phyloP scores from a whole-genome alignment of 2,888 invertebrate genomes.

The Drosophila borealis region DNA sequence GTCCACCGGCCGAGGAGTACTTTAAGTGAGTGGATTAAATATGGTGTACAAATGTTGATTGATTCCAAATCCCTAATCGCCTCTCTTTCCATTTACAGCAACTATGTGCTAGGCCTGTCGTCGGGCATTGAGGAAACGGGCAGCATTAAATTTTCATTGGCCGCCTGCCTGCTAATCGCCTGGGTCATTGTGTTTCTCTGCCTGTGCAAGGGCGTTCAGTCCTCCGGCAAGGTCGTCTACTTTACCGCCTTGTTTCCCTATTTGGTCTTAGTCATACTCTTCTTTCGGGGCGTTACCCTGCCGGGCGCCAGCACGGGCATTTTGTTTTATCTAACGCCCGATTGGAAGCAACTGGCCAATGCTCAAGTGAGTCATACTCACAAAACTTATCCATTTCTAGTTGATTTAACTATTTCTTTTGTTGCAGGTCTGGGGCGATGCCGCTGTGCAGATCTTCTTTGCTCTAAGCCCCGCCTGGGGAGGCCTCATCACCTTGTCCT shows the following conservation, averaged over 20 bases:
- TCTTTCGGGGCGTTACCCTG: constrained; percentile 91
- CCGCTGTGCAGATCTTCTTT: constrained; percentile 94
- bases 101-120: constrained; percentile 86
- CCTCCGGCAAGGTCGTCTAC: constrained; percentile 92
- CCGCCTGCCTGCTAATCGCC: constrained; percentile 90
- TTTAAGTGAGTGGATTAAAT: constrained; percentile 87
- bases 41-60: not conserved
- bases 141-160: constrained; percentile 89
- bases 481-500: constrained; percentile 93
- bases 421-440: constrained; percentile 91
- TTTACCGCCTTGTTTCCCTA: constrained; percentile 92
- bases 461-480: constrained; percentile 95
- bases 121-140: constrained; percentile 90
- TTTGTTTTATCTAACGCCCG: constrained; percentile 91
- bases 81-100: constrained; percentile 83
- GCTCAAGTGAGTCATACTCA: constrained; percentile 86
- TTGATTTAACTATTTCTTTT: not conserved
- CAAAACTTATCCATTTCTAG: too few species aligned
- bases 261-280: constrained; percentile 90
- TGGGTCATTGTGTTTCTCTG: constrained; percentile 93
- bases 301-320: constrained; percentile 92
- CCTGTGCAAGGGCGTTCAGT: constrained; percentile 92
- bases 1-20: constrained; percentile 90
- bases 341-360: constrained; percentile 90
- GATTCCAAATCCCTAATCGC: not conserved